These are phyloP conservation scores for Romanogobio albipinnatus DNA, from an alignment of 2,113 vertebrate genomes.

Conservation along the genomic window DNA sequence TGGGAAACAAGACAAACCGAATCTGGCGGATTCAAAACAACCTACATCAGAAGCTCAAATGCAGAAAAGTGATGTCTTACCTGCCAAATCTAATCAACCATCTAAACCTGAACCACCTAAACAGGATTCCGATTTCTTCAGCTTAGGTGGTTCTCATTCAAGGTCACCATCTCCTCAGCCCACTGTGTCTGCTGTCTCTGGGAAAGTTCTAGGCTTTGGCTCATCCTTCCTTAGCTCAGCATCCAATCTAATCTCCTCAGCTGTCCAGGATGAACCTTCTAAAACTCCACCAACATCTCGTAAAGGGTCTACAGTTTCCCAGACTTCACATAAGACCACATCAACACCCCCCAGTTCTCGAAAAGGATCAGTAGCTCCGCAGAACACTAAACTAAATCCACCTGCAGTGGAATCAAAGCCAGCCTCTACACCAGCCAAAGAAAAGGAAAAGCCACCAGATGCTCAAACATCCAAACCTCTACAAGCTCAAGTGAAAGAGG, in stretches of 20 bases:
- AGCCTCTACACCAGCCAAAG: constrained; percentile 54
- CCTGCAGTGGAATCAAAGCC: not conserved
- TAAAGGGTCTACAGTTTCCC: constrained; percentile 64
- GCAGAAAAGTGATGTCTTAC: constrained; percentile 66
- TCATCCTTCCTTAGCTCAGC: constrained; percentile 75
- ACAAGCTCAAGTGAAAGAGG: constrained; percentile 61
- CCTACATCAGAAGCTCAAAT: constrained; percentile 5
- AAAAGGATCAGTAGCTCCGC: constrained; percentile 52
- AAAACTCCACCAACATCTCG: constrained; percentile 70
- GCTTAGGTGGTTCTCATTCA: constrained; percentile 68
- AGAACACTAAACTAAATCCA: not conserved
- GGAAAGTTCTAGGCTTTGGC: constrained; percentile 75
- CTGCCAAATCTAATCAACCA: constrained; percentile 67
- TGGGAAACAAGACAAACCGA: constrained; percentile 37
- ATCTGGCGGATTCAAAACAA: constrained; percentile 19
- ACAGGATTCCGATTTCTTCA: constrained; percentile 76
- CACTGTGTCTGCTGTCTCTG: constrained; percentile 71
- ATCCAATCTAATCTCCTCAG: constrained; percentile 72
- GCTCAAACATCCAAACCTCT: constrained; percentile 49
- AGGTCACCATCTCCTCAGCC: constrained; percentile 66
- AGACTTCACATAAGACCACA: constrained; percentile 48
- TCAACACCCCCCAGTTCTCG: constrained; percentile 59
- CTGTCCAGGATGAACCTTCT: constrained; percentile 70
- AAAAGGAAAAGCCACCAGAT: constrained; percentile 60
- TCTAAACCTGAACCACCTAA: constrained; percentile 63